Evolutionary conservation across 2,113 vertebrate species (phyloP), one percentile per base, ranked within the genome.

Genomic region (Poicephalus gulielmi): DNA sequence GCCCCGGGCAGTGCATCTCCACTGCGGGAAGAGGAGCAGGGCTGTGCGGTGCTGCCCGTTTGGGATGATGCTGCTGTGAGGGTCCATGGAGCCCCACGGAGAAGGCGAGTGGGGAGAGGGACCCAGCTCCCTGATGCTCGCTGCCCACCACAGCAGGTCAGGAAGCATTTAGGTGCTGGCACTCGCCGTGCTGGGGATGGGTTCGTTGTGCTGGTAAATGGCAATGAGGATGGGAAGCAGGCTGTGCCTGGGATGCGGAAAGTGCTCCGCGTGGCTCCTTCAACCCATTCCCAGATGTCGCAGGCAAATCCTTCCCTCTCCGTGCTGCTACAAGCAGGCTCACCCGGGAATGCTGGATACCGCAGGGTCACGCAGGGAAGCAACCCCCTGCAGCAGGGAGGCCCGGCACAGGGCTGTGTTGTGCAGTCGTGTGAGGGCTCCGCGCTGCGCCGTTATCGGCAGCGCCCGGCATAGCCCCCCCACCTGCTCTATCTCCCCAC

Each of bases 291-390:
- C 81, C 52, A 6, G 14, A 7, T 67, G 14, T 1, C 0, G 0
- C 16, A 3, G 77, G 28, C 2, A 2, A 39, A 47, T 20, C 90
- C 64, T 81, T 74, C 77, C 77, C 83, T 92, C n/a, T 31, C 49
- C 22, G 0, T 0, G 20, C 33, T 0, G 2, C 5, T 5, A 2
- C 27, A 3, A 0, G 23, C 5, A 2, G 59, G 2, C 0, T 68
- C 63, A 17, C 33, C 75, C 35, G 2, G 35, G 8, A 0, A 24
- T 35, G 47, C 33, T 0, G 0, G n/a, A 7, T 37, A 43, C 17
- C 1, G 10, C 0, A 3, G 39, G 39, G 37, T 23, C 33, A 0
- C 12, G 0, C 10, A 2, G 6, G 15, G 0, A 0, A 62, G 6
- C 0, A 6, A 66, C 18, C 52, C 52, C 52, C 47, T 2, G 41